Conservation (phyloP, 2,113 vertebrate genomes). For the Odontesthes bonariensis region DNA sequence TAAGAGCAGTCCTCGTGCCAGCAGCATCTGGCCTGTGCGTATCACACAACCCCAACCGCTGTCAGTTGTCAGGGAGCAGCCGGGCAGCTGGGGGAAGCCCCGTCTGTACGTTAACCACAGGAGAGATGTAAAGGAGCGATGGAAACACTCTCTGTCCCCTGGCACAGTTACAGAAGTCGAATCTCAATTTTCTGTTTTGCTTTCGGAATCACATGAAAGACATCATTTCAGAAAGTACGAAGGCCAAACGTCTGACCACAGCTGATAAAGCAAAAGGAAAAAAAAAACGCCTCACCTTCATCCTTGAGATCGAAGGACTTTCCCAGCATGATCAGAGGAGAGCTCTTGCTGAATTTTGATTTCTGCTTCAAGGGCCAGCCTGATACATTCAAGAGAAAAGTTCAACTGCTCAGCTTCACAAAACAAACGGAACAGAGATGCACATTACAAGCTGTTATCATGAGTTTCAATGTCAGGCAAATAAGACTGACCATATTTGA, state of each 20-base stretch:
- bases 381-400: conserved; percentile 35
- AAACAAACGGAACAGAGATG: neutral
- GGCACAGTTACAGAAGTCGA: conserved; percentile 23
- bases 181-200: neutral
- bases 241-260: neutral
- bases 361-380: conserved; percentile 88
- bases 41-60: conserved; percentile 94
- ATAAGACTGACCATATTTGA: conserved; percentile 87
- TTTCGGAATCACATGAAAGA: neutral
- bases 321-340: conserved; percentile 86
- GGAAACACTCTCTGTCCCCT: conserved; percentile 86
- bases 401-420: neutral
- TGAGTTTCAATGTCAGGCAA: neutral
- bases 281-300: conserved; percentile 75
- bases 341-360: conserved; percentile 87
- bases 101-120: conserved; percentile 91
- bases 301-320: conserved; percentile 81
- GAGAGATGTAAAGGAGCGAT: conserved; percentile 83
- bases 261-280: no score
- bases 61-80: conserved; percentile 86
- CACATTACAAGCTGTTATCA: neutral
- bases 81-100: conserved; percentile 84
- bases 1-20: conserved; percentile 86
- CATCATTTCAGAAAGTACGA: neutral
- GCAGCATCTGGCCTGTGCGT: conserved; percentile 91